Percentiles rank a stretch among this genome's conserved stretches.
Evolutionary conservation across 2,888 invertebrate genomes (phyloP).

Genomic region (Tipula confusa): DNA sequence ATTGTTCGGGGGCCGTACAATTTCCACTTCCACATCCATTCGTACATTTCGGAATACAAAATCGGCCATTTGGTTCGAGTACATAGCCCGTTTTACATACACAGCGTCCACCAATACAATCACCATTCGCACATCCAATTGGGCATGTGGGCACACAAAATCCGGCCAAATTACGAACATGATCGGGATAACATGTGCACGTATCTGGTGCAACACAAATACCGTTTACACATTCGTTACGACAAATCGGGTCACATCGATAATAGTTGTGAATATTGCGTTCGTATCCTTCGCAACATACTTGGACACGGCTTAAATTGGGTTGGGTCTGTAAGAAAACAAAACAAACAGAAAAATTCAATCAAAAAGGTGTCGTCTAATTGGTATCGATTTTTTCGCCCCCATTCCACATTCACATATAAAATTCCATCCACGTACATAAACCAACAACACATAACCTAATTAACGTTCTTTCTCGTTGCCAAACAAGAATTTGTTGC

Average conservation of each 20-base stretch:
- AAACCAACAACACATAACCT: background rate
- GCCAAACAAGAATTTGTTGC: background rate
- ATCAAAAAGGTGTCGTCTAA: background rate
- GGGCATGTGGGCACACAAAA: slow-evolving; percentile 64
- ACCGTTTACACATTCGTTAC: slow-evolving; percentile 51
- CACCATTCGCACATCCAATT: slow-evolving; percentile 61
- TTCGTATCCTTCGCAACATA: slow-evolving; percentile 69
- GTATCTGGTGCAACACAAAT: slow-evolving; percentile 48
- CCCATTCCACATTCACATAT: too few relatives aligned
- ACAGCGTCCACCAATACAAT: slow-evolving; percentile 59
- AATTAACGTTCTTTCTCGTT: background rate
- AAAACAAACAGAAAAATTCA: background rate
- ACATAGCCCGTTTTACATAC: slow-evolving; percentile 52
- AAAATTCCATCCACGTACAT: background rate
- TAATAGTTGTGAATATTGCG: slow-evolving; percentile 56
- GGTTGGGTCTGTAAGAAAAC: slow-evolving; percentile 53
- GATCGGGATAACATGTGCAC: slow-evolving; percentile 51
- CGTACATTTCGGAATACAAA: slow-evolving; percentile 54
- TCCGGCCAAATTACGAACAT: slow-evolving; percentile 54
- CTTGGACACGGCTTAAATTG: slow-evolving; percentile 60
- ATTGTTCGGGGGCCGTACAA: slow-evolving; percentile 49
- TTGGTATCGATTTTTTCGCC: too few relatives aligned
- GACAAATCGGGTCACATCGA: slow-evolving; percentile 51
- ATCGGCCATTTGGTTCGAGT: slow-evolving; percentile 43
- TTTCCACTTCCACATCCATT: slow-evolving; percentile 50